Evolutionary conservation across 1,140 invertebrate species (phyloP).

Genomic region (Macrotrachela quadricornifera): DNA sequence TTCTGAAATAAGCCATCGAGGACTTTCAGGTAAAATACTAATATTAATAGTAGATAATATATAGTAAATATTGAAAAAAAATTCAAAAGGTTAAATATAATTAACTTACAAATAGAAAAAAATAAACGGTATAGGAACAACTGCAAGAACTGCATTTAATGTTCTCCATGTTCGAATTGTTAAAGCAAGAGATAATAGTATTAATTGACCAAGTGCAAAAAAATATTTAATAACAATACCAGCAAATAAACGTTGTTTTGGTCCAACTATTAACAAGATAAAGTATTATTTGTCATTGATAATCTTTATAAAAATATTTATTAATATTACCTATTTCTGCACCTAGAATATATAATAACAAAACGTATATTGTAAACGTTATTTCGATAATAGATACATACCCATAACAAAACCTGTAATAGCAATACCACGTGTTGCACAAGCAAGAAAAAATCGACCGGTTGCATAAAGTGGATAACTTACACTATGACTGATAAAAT

Average conservation of each 20-base stretch:
- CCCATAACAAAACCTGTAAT: constrained; percentile 5
- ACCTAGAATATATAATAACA: not conserved
- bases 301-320: not conserved
- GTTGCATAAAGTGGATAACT: not conserved
- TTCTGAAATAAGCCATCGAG: constrained; percentile 18
- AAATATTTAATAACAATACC: constrained; percentile 8
- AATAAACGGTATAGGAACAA: constrained; percentile 5
- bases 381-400: not conserved
- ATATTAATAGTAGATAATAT: not conserved
- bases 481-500: not conserved
- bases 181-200: constrained; percentile 1
- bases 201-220: constrained; percentile 6
- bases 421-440: constrained; percentile 2
- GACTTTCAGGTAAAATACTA: constrained; percentile 19
- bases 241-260: not conserved
- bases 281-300: not conserved
- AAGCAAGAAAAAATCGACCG: constrained; percentile 1
- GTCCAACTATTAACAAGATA: constrained; percentile 1
- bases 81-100: not conserved
- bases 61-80: not conserved
- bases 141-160: not conserved
- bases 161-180: not conserved
- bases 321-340: not conserved
- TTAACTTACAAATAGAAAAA: constrained; percentile 1
- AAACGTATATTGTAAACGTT: too few relatives aligned